Base-by-base conservation (phyloP, 2,797 vertebrate genomes). In the Anguilla megastoma region DNA sequence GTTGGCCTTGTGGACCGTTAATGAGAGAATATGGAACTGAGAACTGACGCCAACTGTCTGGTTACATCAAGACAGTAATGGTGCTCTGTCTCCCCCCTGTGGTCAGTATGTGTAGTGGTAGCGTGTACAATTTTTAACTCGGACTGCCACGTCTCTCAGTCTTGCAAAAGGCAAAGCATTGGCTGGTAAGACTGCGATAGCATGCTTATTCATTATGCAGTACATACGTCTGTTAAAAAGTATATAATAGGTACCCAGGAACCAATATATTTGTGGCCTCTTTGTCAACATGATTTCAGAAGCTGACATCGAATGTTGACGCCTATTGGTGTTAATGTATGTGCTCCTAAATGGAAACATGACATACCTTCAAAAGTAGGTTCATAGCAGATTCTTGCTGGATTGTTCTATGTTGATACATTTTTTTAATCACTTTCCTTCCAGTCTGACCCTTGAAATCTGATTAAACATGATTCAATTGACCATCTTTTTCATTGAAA, bases 81-180 rank as follows among this genome's bases (percentile, higher is more conserved):
- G 45, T 82, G 79, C 79, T 48, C 21, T 82, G 18, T 21, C 79
- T 82, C 79, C 79, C 41, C 79, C 79, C 79, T 82, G 41, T 82
- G 79, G 79, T 82, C 41, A 48, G 2, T 21, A 50, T 48, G 41
- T 50, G 45, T 82, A 82, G 24, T 66, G 18, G 24, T 82, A 82
- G 24, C n/a, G 18, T 5, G 7, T n/a, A n/a, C 63, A 66, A 7
- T 66, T 66, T n/a, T n/a, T 6, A 66, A 66, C 63, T 66, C n/a
- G 63, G 63, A n/a, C 63, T 66, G 63, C 63, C 63, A 66, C 63
- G 63, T 66, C n/a, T 66, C n/a, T n/a, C 63, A n/a, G 63, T 27
- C 24, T n/a, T 5, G n/a, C 50, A 52, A 24, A 63, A 14, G 6
- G 7, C 7, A 24, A 24, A 66, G 63, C n/a, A 10, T 33, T 71